These are phyloP conservation scores for Temnopleurus reevesii DNA, from an alignment of 53 echinoderm and acorn worm genomes.

Conservation along the genomic window DNA sequence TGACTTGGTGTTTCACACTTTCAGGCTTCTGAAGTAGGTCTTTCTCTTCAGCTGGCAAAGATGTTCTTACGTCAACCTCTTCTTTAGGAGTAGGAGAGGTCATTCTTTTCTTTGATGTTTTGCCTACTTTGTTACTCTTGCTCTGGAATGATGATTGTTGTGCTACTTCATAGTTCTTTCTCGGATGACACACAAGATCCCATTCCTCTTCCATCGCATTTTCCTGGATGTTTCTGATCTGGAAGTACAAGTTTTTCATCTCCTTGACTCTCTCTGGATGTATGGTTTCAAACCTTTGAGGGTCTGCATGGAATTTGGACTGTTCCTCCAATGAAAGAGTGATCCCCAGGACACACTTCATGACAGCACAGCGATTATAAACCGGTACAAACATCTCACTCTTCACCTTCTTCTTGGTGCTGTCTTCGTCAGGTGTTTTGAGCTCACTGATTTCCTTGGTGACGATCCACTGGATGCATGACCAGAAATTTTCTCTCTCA, in stretches of 20 bases:
- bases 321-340: constrained; percentile 25
- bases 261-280: constrained; percentile 20
- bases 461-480: constrained; percentile 41
- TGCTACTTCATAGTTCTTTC: not conserved
- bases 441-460: constrained; percentile 12
- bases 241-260: constrained; percentile 12
- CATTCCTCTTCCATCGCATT: not conserved
- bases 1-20: not conserved
- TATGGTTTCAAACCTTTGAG: not conserved
- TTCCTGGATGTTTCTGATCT: constrained; percentile 30
- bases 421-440: not conserved
- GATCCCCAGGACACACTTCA: constrained; percentile 27
- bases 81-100: not conserved
- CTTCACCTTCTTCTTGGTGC: not conserved
- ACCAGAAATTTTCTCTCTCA: constrained; percentile 35
- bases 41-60: not conserved
- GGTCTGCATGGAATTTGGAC: constrained; percentile 22
- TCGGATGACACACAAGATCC: constrained; percentile 22
- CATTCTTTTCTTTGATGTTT: not conserved
- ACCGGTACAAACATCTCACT: not conserved
- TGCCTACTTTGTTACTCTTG: not conserved
- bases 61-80: not conserved
- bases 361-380: constrained; percentile 6
- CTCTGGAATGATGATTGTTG: not conserved
- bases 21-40: not conserved